Evolutionary conservation across 2,888 invertebrate genomes (phyloP).

Genomic region (Callyntrura guangdongensis): DNA sequence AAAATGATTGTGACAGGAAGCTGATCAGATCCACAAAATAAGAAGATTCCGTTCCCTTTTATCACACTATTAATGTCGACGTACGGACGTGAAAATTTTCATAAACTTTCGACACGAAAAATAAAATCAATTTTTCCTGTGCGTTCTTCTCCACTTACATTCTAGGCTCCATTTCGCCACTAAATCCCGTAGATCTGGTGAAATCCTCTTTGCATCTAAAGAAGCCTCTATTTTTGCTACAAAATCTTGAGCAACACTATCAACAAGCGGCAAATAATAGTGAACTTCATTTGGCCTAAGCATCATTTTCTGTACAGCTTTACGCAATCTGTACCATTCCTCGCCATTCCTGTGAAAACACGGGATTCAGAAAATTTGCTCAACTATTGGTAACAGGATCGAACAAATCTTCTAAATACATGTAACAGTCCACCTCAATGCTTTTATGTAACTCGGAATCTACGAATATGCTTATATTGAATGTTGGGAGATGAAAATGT

Average conservation of each 20-base stretch:
- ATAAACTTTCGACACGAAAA: slow-evolving; percentile 14
- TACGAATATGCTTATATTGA: too few relatives aligned
- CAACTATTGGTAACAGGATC: not conserved
- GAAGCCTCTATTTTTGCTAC: slow-evolving; percentile 85
- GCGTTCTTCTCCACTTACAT: slow-evolving; percentile 83
- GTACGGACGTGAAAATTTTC: slow-evolving; percentile 19
- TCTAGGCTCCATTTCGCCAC: slow-evolving; percentile 87
- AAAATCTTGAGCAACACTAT: slow-evolving; percentile 86
- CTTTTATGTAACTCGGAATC: too few relatives aligned
- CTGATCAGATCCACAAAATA: not conserved
- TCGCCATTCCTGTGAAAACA: slow-evolving; percentile 87
- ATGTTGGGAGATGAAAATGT: too few relatives aligned
- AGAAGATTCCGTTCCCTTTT: too few relatives aligned
- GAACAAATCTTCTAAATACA: too few relatives aligned
- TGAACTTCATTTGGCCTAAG: slow-evolving; percentile 87
- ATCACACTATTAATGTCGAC: not conserved
- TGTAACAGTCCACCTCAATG: too few relatives aligned
- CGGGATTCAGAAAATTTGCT: slow-evolving; percentile 7
- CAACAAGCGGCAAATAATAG: slow-evolving; percentile 86
- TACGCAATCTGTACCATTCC: slow-evolving; percentile 87
- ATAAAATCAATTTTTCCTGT: slow-evolving; percentile 36
- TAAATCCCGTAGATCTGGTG: slow-evolving; percentile 85
- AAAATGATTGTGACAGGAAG: not conserved
- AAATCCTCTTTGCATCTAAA: slow-evolving; percentile 85
- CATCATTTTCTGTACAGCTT: slow-evolving; percentile 87